Conservation (phyloP, 92 coral and sea anemone species). For the Parazoanthus swiftii region DNA sequence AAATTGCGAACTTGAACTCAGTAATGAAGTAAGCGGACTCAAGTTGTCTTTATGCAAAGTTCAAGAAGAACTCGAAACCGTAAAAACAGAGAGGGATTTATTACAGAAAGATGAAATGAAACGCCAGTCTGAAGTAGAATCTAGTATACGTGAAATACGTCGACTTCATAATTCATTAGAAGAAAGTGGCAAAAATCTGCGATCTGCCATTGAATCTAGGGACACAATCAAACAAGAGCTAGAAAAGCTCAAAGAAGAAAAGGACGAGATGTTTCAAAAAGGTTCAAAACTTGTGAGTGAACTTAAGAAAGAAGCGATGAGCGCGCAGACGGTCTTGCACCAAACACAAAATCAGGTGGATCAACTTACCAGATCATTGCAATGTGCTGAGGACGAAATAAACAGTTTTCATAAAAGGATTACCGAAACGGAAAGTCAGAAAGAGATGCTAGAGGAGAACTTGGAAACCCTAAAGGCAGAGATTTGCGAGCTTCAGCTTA, state of each 20-base stretch:
- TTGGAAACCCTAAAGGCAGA: not conserved
- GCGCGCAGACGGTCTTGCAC: not conserved
- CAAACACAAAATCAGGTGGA: slow-evolving; percentile 9
- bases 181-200: slow-evolving; percentile 12
- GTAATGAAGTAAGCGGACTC: not conserved
- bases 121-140: slow-evolving; percentile 40
- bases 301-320: slow-evolving; percentile 27
- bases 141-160: slow-evolving; percentile 38
- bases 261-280: slow-evolving; percentile 38
- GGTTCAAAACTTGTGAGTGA: slow-evolving; percentile 31
- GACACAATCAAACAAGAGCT: slow-evolving; percentile 35
- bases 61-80: slow-evolving; percentile 58
- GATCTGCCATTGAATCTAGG: slow-evolving; percentile 24
- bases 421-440: not conserved
- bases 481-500: not conserved
- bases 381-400: slow-evolving; percentile 12
- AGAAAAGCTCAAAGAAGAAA: slow-evolving; percentile 50
- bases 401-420: not conserved
- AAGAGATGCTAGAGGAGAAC: slow-evolving; percentile 4
- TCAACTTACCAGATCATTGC: slow-evolving; percentile 6
- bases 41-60: slow-evolving; percentile 25
- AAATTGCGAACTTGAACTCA: not conserved
- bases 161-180: slow-evolving; percentile 4
- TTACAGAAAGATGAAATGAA: slow-evolving; percentile 48
- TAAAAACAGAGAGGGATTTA: slow-evolving; percentile 52